Base-by-base conservation (phyloP, 1,140 invertebrate species). In the Stegodyphus mimosarum region DNA sequence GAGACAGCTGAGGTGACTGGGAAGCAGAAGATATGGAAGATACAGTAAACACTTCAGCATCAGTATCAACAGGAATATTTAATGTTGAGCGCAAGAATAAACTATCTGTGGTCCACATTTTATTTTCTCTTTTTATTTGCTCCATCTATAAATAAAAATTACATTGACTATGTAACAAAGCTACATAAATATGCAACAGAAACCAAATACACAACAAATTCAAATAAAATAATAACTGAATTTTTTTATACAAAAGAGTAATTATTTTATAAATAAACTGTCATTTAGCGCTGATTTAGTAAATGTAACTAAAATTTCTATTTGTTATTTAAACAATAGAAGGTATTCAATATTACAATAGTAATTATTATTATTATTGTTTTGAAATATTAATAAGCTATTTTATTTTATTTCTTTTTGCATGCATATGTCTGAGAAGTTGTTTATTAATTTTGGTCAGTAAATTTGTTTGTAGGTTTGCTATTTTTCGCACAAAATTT, bases 51-150 rank as follows among this genome's bases (percentile, higher is more conserved):
- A 33, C 33, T 33, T 33, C 33, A 67, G 73, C 63, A 69, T 87
- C 86, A 55, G 55, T 33, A 15, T 70, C 63, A 49, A 95, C 92
- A 71, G 96, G 96, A 88, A 97, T 95, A 88, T 96, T 90, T 86
- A 97, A 91, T 90, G 93, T 93, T 90, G 96, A 94, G 87, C 95
- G 92, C 89, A 96, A 92, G 92, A 95, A 96, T 89, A 97, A 93
- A 92, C 95, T 97, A 90, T 98, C 96, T 64, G 95, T 94, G 13
- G 95, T 95, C 92, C 95, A 98, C 86, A 98, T 91, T 88, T 95
- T 93, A 90, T 97, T 98, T 55, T 93, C 94, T 89, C 96, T 92
- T 89, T 96, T 93, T 90, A 98, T 96, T 91, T 96, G 95, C 91
- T 97, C 96, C 90, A 95, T 97, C 96, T 97, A 90, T 78, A 84